These are phyloP conservation scores for Nasonia longicornis DNA, from an alignment of 1,140 invertebrate species.

Conservation along the genomic window DNA sequence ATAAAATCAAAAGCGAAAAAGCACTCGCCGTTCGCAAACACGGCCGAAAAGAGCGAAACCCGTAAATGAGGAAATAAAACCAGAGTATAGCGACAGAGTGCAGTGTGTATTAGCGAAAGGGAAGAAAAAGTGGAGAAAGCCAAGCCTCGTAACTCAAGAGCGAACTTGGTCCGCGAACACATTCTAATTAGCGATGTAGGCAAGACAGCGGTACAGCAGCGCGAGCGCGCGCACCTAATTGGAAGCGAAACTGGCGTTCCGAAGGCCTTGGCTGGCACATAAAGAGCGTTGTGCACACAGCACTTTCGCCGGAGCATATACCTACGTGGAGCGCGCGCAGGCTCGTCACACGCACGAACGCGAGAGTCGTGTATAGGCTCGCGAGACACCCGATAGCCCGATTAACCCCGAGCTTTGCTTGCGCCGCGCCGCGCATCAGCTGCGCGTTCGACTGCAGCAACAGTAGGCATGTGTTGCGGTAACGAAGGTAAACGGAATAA, in stretches of 20 bases:
- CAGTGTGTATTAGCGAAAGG: not conserved
- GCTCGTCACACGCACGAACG: too few relatives aligned
- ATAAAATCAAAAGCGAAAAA: not conserved
- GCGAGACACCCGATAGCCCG: not conserved
- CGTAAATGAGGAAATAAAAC: not conserved
- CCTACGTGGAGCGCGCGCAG: too few relatives aligned
- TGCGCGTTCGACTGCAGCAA: not conserved
- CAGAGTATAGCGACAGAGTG: not conserved
- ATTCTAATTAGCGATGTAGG: constrained; percentile 33
- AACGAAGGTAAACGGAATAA: constrained; percentile 5
- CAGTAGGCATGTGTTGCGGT: not conserved
- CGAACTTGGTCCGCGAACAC: constrained; percentile 2
- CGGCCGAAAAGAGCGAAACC: not conserved
- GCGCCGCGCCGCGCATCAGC: too few relatives aligned
- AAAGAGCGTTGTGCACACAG: not conserved
- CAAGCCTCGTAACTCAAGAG: constrained; percentile 14
- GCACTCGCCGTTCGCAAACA: too few relatives aligned
- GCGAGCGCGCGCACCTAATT: constrained; percentile 20
- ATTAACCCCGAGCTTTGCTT: not conserved
- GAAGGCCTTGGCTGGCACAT: not conserved
- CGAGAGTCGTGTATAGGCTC: too few relatives aligned
- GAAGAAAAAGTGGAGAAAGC: not conserved
- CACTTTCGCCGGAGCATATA: too few relatives aligned
- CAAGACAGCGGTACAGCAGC: not conserved
- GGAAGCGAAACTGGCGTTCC: constrained; percentile 22